phyloP scores from a whole-genome alignment of 2,797 vertebrate genomes.

The Enteromius treurensis region DNA sequence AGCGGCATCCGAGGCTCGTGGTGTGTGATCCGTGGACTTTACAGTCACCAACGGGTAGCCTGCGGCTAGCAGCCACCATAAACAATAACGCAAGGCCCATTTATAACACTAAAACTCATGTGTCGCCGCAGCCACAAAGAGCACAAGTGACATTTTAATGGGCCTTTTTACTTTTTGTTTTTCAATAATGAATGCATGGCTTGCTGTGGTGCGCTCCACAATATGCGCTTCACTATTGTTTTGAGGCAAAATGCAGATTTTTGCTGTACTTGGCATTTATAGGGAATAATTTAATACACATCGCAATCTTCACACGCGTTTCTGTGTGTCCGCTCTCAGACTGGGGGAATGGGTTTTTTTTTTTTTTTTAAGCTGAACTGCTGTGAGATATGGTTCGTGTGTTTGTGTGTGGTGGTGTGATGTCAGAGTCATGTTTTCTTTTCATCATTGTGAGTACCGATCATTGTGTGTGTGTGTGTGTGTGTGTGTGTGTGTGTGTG shows the following conservation, averaged over 20 bases:
- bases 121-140: slow-evolving; percentile 53
- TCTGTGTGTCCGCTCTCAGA: slow-evolving; percentile 43
- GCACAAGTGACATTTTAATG: slow-evolving; percentile 69
- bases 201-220: slow-evolving; percentile 47
- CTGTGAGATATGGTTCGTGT: background rate
- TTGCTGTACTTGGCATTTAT: slow-evolving; percentile 61
- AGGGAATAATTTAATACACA: slow-evolving; percentile 58
- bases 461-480: background rate
- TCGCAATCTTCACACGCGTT: slow-evolving; percentile 50
- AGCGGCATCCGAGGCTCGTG: slow-evolving; percentile 40
- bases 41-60: slow-evolving; percentile 59
- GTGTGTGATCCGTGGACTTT: slow-evolving; percentile 59
- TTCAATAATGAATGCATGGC: slow-evolving; percentile 65
- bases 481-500: slow-evolving; percentile 3
- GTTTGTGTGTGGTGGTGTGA: slow-evolving; percentile 3
- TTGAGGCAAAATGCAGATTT: slow-evolving; percentile 61
- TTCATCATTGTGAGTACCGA: slow-evolving; percentile 3
- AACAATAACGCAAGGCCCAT: slow-evolving; percentile 64
- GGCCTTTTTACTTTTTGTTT: slow-evolving; percentile 64
- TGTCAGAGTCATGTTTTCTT: slow-evolving; percentile 3
- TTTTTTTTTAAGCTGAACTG: background rate
- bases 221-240: slow-evolving; percentile 57
- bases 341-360: slow-evolving; percentile 22
- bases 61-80: slow-evolving; percentile 62
- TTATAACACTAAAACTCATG: slow-evolving; percentile 63